Base-by-base conservation (phyloP, 2,888 invertebrate species). In the Scrobipalpa costella region DNA sequence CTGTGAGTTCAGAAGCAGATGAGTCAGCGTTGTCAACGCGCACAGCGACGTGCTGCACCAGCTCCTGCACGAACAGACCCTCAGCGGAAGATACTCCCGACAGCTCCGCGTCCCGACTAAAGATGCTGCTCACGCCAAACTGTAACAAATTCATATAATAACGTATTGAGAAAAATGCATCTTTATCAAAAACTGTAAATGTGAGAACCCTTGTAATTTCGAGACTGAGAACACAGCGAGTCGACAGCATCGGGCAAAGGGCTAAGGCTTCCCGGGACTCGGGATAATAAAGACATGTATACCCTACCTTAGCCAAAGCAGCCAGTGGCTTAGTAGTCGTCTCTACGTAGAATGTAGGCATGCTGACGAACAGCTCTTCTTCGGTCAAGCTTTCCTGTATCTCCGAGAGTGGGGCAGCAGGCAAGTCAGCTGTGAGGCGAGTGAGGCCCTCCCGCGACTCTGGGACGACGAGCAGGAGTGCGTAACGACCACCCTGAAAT, bases 31-130 rank as follows among this genome's bases (percentile, higher is more conserved):
- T 93, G 72, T 94, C 94, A 0, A 94, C 93, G 8, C 93, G 89
- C 0, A 94, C 90, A 0, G 93, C 92, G 0, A 94, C 94, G 65
- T 94, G 93, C 73, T 94, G 94, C 1, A 94, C 94, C 66, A 94
- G 78, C 75, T 94, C 94, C 66, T 94, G 93, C 0, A 94, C 92
- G 74, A 93, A 94, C n/a, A 94, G 80, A n/a, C 93, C 93, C 63
- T 90, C 85, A 57, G 92, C 92, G 2, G 92, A 82, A 1, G 94
- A 93, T 7, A 94, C 90, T 0, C 93, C 90, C 0, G 92, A 88
- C 15, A 94, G 80, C 69, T 94, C 93, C 0, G 94, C 94, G 1
- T 92, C 91, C 0, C 92, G 90, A 5, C 92, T 91, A 77, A 94
- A 94, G 59, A 94, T 88, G 65, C 89, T 91, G 70, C 89, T 92